A percentile compares a stretch with the other conserved stretches of the same genome.
phyloP scores from a whole-genome alignment of 2,797 vertebrate species.

The Sebastes itinus region DNA sequence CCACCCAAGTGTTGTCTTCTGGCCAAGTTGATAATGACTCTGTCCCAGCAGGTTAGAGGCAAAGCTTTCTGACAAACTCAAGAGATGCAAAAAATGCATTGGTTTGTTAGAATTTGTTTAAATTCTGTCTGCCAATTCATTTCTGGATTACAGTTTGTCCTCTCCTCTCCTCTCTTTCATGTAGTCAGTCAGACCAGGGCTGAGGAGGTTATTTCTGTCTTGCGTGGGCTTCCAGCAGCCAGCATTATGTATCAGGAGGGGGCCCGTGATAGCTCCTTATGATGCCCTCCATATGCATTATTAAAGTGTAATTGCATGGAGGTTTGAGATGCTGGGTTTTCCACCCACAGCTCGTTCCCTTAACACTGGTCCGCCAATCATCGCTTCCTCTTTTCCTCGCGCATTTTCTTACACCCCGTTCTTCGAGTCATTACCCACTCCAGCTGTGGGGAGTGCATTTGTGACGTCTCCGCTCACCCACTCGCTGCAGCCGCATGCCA shows the following conservation, averaged over 20 bases:
- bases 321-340: conserved; percentile 57
- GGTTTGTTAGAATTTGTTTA: not conserved
- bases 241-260: conserved; percentile 67
- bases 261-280: conserved; percentile 64
- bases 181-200: conserved; percentile 56
- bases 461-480: conserved; percentile 72
- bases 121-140: conserved; percentile 30
- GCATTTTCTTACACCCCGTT: not conserved
- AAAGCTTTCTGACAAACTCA: not conserved
- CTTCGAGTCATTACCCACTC: conserved; percentile 70
- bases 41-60: conserved; percentile 4
- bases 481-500: conserved; percentile 54
- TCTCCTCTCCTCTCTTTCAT: conserved; percentile 47
- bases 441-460: conserved; percentile 68
- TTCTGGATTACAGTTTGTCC: conserved; percentile 28
- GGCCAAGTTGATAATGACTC: conserved; percentile 13
- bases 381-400: conserved; percentile 20
- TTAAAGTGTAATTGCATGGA: conserved; percentile 74
- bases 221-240: conserved; percentile 71
- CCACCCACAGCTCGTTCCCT: conserved; percentile 61
- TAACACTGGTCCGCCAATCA: conserved; percentile 24
- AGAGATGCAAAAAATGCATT: not conserved
- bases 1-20: not conserved
- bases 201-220: conserved; percentile 74
- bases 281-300: conserved; percentile 73